Base-by-base conservation (phyloP, 2,888 invertebrate species). In the Steinernema hermaphroditum region DNA sequence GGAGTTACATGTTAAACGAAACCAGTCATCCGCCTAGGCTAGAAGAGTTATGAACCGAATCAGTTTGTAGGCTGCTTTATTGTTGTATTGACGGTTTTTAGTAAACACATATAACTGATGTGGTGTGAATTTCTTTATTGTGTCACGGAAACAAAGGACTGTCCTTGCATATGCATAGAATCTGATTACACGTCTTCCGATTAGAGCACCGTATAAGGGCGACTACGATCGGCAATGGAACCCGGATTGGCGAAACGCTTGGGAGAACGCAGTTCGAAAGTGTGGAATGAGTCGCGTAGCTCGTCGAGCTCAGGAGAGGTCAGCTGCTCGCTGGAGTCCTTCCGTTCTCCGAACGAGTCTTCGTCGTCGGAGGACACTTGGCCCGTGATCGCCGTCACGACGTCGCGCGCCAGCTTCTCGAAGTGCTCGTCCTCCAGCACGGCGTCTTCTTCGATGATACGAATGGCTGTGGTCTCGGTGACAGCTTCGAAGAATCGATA, bases 371-470 rank as follows among this genome's bases (percentile, higher is more conserved):
- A 62, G 32, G 62, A 62, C 16, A 54, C 54, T 22, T 62, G 29
- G 19, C 69, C 44, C 16, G 37, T 70, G 50, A 54, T 41, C 2
- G 32, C 24, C 22, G 34, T 12, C 22, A 27, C 19, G 27, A 73
- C 29, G n/a, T 29, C 68, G 14, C 44, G 19, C 12, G 19, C 43
- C 9, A 73, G 44, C 24, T 22, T 57, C 44, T 72, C 75, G 71
- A 75, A 75, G 4, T 68, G 24, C 19, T 68, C 72, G 27, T 82
- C 79, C 32, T 83, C 77, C 43, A 86, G 71, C 2, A 80, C 78
- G 4, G 85, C 83, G 43, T 86, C 84, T 69, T 83, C 84, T 50
- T 83, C 82, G 50, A 86, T 80, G 4, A 86, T 81, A 68, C 85
- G 78, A 62, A 86, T 73, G 14, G 80, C 83, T 12, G 78, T 76